Conservation (phyloP, 2,113 vertebrate species). For the Todiramphus saurophagus region DNA sequence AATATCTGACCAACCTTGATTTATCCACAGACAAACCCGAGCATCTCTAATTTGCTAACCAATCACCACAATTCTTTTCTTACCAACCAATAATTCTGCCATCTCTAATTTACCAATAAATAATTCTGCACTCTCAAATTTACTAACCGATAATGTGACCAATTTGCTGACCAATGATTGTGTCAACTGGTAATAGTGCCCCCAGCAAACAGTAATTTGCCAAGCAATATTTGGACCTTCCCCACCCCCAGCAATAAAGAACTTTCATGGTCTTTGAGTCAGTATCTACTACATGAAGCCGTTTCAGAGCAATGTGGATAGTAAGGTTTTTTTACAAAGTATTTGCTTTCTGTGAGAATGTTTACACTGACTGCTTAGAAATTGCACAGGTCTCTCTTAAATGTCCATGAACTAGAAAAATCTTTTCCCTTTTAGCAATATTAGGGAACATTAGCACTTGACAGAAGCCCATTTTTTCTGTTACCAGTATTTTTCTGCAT, state of each 20-base stretch:
- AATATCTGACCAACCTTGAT: constrained; percentile 71
- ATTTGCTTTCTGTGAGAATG: neutral
- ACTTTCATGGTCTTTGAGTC: constrained; percentile 59
- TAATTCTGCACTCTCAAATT: constrained; percentile 82
- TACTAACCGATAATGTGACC: constrained; percentile 80
- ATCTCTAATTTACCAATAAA: constrained; percentile 83
- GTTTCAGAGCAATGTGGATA: neutral
- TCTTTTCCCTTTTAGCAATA: neutral
- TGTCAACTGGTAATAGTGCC: constrained; percentile 75
- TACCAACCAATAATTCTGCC: constrained; percentile 83
- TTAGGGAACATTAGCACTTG: neutral
- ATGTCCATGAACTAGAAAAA: neutral
- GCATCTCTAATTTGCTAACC: constrained; percentile 78
- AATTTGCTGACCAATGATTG: constrained; percentile 80
- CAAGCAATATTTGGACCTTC: constrained; percentile 73
- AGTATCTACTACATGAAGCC: neutral
- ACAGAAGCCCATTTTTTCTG: neutral
- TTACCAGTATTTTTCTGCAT: neutral
- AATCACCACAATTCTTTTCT: constrained; percentile 74
- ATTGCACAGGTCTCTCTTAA: neutral
- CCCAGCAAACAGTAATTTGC: constrained; percentile 76
- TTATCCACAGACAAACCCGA: constrained; percentile 76
- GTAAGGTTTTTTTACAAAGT: neutral
- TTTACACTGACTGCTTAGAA: neutral
- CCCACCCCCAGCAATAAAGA: constrained; percentile 62